Percentiles rank a stretch among this genome's conserved stretches.
Conservation (phyloP, 2,797 vertebrate species). For the Siniperca scherzeri region DNA sequence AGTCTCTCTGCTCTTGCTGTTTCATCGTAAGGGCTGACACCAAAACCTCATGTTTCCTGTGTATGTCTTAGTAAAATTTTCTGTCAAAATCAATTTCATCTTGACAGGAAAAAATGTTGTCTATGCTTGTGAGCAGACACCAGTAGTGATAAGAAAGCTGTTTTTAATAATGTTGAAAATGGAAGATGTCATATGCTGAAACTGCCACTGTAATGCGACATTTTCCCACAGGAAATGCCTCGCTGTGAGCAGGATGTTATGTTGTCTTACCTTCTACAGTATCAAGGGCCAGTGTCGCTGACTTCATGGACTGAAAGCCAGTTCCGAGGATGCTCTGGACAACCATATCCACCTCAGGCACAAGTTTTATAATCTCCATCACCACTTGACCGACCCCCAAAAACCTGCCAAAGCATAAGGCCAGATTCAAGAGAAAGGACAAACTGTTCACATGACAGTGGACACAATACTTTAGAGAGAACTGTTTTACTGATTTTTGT, state of each 20-base stretch:
- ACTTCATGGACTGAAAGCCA: conserved; percentile 75
- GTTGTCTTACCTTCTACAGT: conserved; percentile 61
- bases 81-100: not conserved
- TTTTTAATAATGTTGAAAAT: not conserved
- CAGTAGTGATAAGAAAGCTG: not conserved
- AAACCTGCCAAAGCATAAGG: conserved; percentile 73
- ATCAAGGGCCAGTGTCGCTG: conserved; percentile 54
- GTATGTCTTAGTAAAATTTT: not conserved
- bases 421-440: conserved; percentile 2
- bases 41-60: not conserved
- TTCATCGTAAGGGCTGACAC: not conserved
- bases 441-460: not conserved
- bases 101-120: not conserved
- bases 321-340: conserved; percentile 67
- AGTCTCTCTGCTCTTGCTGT: not conserved
- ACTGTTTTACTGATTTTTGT: not conserved
- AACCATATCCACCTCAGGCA: conserved; percentile 69
- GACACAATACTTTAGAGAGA: not conserved
- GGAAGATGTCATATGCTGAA: not conserved
- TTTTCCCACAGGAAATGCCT: not conserved
- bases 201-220: not conserved
- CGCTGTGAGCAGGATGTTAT: not conserved
- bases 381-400: conserved; percentile 66
- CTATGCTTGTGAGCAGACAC: not conserved
- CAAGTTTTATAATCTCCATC: conserved; percentile 66